Percentiles rank a stretch among this genome's conserved stretches.
phyloP scores from a whole-genome alignment of 2,113 vertebrate genomes.

The Grus americana region DNA sequence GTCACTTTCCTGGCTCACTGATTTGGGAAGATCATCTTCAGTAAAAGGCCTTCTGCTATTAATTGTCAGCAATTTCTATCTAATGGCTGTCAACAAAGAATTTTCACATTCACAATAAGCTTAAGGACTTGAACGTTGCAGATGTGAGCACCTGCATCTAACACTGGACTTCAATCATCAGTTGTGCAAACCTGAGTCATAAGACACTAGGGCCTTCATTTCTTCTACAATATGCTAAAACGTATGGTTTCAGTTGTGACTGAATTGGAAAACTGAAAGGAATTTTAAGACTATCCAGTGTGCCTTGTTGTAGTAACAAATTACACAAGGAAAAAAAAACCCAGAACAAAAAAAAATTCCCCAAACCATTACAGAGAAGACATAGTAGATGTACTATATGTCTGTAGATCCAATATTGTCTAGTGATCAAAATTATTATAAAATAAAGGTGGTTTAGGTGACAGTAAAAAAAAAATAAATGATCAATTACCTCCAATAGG shows the following conservation, averaged over 20 bases:
- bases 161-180: neutral
- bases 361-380: neutral
- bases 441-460: neutral
- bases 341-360: neutral
- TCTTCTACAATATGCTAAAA: neutral
- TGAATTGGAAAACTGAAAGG: neutral
- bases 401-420: neutral
- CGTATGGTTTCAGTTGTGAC: neutral
- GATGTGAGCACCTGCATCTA: neutral
- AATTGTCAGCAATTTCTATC: neutral
- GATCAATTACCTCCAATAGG: slow-evolving; percentile 79
- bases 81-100: neutral
- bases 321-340: neutral
- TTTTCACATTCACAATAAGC: neutral
- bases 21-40: neutral
- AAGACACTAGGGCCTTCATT: neutral
- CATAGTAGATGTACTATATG: neutral
- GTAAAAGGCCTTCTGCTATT: neutral
- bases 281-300: neutral
- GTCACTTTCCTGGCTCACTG: neutral
- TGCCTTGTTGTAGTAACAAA: neutral
- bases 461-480: neutral
- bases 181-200: neutral
- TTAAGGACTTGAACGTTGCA: neutral
- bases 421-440: neutral